Conservation (phyloP, 92 coral and sea anemone species). For the Epizoanthus rinbou region DNA sequence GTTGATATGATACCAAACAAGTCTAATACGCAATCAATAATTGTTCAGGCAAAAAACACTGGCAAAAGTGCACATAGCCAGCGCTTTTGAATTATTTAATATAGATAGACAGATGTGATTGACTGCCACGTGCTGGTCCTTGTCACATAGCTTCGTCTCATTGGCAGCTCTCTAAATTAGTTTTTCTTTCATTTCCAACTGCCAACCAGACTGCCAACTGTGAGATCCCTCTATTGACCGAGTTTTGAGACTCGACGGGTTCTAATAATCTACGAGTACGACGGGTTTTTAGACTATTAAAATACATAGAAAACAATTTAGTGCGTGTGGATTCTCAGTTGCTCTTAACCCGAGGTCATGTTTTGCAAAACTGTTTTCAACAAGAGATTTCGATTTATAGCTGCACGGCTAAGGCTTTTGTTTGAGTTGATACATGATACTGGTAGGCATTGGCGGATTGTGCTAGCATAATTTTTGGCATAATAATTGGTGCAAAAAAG, state of each 20-base stretch:
- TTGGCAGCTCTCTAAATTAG: conserved; percentile 3
- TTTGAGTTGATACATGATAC: no score
- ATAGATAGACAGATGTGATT: background rate
- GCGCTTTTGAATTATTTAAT: background rate
- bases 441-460: no score
- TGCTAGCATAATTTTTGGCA: no score
- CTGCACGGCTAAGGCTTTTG: no score
- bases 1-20: no score
- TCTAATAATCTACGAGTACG: background rate
- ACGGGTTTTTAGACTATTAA: background rate
- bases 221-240: background rate
- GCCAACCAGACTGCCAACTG: background rate
- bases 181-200: conserved; percentile 3
- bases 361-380: no score
- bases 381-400: no score
- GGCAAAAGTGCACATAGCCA: background rate
- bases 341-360: no score
- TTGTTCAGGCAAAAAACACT: no score
- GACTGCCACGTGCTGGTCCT: background rate
- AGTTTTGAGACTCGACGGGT: background rate
- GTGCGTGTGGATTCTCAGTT: no score
- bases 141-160: background rate
- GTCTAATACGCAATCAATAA: no score
- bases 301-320: background rate
- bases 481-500: no score